phyloP scores from a whole-genome alignment of 2,888 invertebrate species.

The Stratiomys singularior region DNA sequence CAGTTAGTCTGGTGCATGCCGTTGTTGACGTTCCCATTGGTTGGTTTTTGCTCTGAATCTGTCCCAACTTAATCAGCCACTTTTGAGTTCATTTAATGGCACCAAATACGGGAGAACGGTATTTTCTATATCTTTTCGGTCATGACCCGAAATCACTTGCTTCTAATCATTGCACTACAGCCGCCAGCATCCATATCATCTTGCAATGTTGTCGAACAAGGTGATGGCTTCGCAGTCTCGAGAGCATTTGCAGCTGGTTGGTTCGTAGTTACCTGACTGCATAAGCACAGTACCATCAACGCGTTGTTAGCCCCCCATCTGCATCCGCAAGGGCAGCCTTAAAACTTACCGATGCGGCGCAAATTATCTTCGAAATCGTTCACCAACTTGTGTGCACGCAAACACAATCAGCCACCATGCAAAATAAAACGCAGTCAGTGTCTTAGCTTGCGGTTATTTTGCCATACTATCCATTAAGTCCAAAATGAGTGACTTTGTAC shows the following conservation, averaged over 20 bases:
- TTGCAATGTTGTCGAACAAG: neutral
- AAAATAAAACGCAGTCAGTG: neutral
- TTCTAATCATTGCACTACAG: neutral
- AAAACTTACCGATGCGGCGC: constrained; percentile 33
- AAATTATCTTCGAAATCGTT: neutral
- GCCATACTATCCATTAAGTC: neutral
- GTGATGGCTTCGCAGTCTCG: neutral
- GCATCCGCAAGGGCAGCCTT: constrained; percentile 28
- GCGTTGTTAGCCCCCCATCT: neutral
- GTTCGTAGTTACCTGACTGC: too few relatives aligned
- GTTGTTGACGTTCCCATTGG: too few relatives aligned
- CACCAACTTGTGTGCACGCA: neutral
- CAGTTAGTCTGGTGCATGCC: too few relatives aligned
- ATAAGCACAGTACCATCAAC: neutral
- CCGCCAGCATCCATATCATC: neutral
- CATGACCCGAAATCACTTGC: constrained; percentile 31
- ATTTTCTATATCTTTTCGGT: constrained; percentile 30
- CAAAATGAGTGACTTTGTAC: neutral
- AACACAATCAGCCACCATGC: constrained; percentile 5
- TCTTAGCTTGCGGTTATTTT: neutral
- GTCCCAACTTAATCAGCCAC: too few relatives aligned
- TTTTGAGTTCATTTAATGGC: too few relatives aligned
- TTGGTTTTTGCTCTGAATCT: too few relatives aligned
- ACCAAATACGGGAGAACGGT: constrained; percentile 26
- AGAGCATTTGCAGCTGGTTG: neutral